Percentiles rank a stretch among this genome's conserved stretches.
These are phyloP conservation scores for Chorisops tibialis DNA, from an alignment of 2,888 invertebrate genomes.

Conservation along the genomic window DNA sequence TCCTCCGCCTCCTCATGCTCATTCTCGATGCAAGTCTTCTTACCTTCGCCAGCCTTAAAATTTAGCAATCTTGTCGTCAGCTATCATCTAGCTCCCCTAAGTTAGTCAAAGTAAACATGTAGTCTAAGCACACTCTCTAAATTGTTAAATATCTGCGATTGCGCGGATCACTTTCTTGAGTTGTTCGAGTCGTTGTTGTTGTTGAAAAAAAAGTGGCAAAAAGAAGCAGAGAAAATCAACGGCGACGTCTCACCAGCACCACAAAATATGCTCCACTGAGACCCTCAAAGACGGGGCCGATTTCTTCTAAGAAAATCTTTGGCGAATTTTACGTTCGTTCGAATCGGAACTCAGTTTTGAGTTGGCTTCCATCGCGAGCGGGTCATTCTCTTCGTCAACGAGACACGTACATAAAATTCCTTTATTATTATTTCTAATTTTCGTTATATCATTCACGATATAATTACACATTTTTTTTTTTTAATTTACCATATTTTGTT, in stretches of 20 bases:
- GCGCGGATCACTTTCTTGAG: slow-evolving; percentile 22
- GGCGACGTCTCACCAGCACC: slow-evolving; percentile 14
- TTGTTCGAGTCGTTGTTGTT: slow-evolving; percentile 1
- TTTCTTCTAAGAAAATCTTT: neutral
- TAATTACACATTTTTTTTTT: neutral
- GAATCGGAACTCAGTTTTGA: slow-evolving; percentile 47
- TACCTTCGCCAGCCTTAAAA: no score
- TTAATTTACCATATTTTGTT: neutral
- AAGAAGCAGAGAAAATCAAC: neutral
- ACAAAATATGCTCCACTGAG: slow-evolving; percentile 2
- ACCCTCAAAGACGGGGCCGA: neutral
- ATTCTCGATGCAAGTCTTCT: no score
- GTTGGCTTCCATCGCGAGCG: slow-evolving; percentile 56
- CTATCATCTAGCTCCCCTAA: no score
- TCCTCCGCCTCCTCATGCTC: no score
- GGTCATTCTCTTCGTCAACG: slow-evolving; percentile 53
- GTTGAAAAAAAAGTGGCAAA: slow-evolving; percentile 7
- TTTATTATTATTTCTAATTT: slow-evolving; percentile 4
- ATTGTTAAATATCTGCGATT: slow-evolving; percentile 4
- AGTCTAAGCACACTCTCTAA: no score
- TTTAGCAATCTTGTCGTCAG: no score
- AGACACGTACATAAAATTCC: slow-evolving; percentile 46
- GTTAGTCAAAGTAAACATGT: no score
- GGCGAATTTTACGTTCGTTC: slow-evolving; percentile 4
- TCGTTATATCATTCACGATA: neutral